Evolutionary conservation across 1,140 invertebrate species (phyloP), one percentile per base, ranked within the genome.

Genomic region (Trachymyrmex cornetzi): DNA sequence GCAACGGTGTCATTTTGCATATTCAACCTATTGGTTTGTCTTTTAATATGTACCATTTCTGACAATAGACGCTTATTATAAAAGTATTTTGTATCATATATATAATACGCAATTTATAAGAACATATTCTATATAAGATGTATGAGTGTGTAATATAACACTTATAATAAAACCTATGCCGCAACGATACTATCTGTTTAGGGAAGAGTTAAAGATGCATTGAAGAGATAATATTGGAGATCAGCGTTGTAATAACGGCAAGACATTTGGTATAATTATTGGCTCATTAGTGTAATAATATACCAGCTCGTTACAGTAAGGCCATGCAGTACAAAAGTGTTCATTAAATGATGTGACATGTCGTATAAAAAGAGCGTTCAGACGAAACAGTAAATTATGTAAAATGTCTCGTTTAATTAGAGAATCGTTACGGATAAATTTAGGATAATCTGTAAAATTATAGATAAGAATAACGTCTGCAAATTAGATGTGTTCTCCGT

Each of bases 341-440:
- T n/a, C 80, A 69, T 84, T 84, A 74, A 55, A 4, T 19, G 38
- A 82, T 16, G 12, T 30, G 67, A 12, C 71, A 57, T 16, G 19
- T 66, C 38, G 16, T 61, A 30, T 61, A 48, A 44, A 50, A 34
- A 30, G 30, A 69, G 38, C 24, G 9, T 9, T 61, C 44, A 34
- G 38, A 44, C 34, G n/a, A 61, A 61, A 61, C 67, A 22, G 24
- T 48, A 67, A 44, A 59, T 81, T 81, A 81, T 59, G 53, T 66
- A 71, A 53, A 75, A 48, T 24, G 27, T 57, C 12, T 79, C 55
- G 66, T 75, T 66, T 34, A 81, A 34, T 50, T 12, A 64, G 34
- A n/a, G 34, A 44, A 74, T 61, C 55, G 69, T 82, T 82, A 82
- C 69, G 24, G 24, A 22, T 84, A 84, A 84, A 74, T 84, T 61